Conservation (phyloP, 2,888 invertebrate genomes). For the Ornithoptera priamus region DNA sequence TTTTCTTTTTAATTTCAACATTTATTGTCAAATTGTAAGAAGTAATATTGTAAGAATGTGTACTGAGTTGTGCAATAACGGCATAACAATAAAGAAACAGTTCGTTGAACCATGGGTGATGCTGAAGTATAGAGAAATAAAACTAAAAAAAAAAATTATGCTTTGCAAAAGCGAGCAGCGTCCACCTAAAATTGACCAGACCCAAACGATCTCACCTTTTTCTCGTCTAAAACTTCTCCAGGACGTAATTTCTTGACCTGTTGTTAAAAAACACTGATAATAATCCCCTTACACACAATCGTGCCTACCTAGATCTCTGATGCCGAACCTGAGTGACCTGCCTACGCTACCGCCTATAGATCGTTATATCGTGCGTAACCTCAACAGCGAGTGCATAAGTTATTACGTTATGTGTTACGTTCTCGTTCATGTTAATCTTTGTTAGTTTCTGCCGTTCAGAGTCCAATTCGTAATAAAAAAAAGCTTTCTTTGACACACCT, state of each 20-base stretch:
- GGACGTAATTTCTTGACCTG: slow-evolving; percentile 95
- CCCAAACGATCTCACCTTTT: slow-evolving; percentile 89
- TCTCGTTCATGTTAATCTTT: slow-evolving; percentile 62
- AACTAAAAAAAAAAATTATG: slow-evolving; percentile 59
- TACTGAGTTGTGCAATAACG: slow-evolving; percentile 29
- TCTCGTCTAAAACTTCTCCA: slow-evolving; percentile 95
- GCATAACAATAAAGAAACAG: slow-evolving; percentile 39
- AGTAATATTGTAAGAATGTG: slow-evolving; percentile 27
- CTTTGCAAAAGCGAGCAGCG: slow-evolving; percentile 78
- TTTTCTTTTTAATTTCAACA: slow-evolving; percentile 28
- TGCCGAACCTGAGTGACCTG: slow-evolving; percentile 70
- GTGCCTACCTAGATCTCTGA: slow-evolving; percentile 69
- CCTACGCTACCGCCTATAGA: slow-evolving; percentile 47
- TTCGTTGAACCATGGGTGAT: slow-evolving; percentile 47
- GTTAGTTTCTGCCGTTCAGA: slow-evolving; percentile 63
- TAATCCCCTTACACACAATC: slow-evolving; percentile 51
- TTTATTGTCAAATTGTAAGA: slow-evolving; percentile 18
- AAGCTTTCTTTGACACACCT: slow-evolving; percentile 56
- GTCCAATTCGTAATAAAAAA: slow-evolving; percentile 51
- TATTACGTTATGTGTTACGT: slow-evolving; percentile 68
- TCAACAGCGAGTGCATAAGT: slow-evolving; percentile 70
- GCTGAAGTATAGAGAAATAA: slow-evolving; percentile 45
- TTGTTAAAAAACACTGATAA: slow-evolving; percentile 76
- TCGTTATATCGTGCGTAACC: slow-evolving; percentile 65
- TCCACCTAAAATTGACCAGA: slow-evolving; percentile 76